phyloP scores from a whole-genome alignment of 2,888 invertebrate genomes.

The Timema podura region DNA sequence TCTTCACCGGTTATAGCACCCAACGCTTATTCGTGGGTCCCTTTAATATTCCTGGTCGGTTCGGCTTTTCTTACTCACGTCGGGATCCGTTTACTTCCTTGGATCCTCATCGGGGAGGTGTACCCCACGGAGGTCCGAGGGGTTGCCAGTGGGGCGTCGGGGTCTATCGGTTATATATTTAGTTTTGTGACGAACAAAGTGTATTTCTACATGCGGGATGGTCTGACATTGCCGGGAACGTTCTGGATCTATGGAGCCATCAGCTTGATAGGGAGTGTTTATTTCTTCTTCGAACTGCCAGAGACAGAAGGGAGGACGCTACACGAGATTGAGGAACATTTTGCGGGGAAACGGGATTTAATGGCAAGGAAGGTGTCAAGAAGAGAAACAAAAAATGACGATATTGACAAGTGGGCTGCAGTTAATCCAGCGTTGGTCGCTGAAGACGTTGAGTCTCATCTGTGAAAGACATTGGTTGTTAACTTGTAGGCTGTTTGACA shows the following conservation, averaged over 20 bases:
- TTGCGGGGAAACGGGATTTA: conserved; percentile 54
- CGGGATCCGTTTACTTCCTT: conserved; percentile 68
- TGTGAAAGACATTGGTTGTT: conserved; percentile 19
- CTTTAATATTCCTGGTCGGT: conserved; percentile 59
- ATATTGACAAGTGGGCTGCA: conserved; percentile 43
- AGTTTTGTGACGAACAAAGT: conserved; percentile 71
- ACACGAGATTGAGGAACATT: conserved; percentile 67
- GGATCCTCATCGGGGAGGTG: conserved; percentile 77
- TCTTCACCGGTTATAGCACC: conserved; percentile 28
- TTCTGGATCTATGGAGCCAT: conserved; percentile 63
- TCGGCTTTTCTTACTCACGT: conserved; percentile 66
- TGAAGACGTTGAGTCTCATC: conserved; percentile 29
- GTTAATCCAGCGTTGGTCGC: conserved; percentile 40
- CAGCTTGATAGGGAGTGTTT: conserved; percentile 57
- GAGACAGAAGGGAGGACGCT: conserved; percentile 79
- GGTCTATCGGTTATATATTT: conserved; percentile 70
- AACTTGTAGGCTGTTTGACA: too few species aligned
- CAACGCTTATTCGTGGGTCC: conserved; percentile 55
- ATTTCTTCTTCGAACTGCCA: conserved; percentile 66
- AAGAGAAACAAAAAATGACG: not conserved
- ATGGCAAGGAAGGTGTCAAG: conserved; percentile 38
- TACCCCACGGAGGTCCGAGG: conserved; percentile 65
- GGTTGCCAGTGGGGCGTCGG: conserved; percentile 66
- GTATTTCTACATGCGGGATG: conserved; percentile 49
- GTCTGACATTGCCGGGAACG: conserved; percentile 63